These are phyloP conservation scores for Brachyrhaphis roseni DNA, from an alignment of 2,797 vertebrate species.

Conservation along the genomic window DNA sequence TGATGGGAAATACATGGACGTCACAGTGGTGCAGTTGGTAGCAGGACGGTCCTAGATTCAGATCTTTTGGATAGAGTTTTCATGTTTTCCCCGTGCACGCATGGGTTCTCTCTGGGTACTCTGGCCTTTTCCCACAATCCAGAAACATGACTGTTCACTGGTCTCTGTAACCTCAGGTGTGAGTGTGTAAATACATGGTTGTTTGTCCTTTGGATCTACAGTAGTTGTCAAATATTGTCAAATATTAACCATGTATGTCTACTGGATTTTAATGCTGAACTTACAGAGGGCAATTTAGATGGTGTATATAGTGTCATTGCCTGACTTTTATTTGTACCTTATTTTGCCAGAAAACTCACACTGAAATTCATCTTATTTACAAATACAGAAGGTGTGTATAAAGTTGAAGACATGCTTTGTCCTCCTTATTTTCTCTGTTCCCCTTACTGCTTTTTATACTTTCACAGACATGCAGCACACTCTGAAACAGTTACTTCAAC, in stretches of 20 bases:
- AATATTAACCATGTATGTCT: not conserved
- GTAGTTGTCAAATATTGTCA: not conserved
- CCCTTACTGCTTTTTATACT: conserved; percentile 10
- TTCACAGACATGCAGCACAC: conserved; percentile 2
- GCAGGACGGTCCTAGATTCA: not conserved
- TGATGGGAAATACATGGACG: not conserved
- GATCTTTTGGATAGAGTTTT: not conserved
- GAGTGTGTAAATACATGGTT: not conserved
- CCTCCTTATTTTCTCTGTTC: conserved; percentile 1
- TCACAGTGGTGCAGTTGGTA: not conserved
- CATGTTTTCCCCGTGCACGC: not conserved
- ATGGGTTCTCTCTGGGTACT: not conserved
- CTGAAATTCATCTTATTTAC: not conserved
- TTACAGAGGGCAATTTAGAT: not conserved
- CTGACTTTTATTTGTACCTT: not conserved
- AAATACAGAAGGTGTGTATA: not conserved
- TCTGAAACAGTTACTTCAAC: conserved; percentile 6
- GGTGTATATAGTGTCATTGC: not conserved
- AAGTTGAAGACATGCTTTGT: not conserved
- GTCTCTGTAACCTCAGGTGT: not conserved
- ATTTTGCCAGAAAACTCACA: not conserved
- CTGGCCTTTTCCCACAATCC: no score
- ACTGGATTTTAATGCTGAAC: not conserved
- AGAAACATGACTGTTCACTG: not conserved
- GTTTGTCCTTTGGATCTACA: not conserved